Conservation (phyloP, 2,797 vertebrate genomes). For the Pseudomugil gertrudae region DNA sequence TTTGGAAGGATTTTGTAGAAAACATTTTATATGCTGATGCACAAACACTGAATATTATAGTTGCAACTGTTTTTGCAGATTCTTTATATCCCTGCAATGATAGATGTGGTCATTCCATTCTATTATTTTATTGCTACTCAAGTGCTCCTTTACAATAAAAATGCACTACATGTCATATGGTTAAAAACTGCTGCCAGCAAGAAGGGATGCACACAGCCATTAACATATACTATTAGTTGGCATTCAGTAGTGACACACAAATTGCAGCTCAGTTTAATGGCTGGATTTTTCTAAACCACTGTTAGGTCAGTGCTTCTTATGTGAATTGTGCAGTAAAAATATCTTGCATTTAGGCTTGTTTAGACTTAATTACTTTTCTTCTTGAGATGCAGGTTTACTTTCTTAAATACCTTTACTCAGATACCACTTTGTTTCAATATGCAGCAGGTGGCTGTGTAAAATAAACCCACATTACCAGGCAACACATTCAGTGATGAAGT, state of each 20-base stretch:
- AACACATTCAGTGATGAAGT: constrained; percentile 25
- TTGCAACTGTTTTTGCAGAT: constrained; percentile 33
- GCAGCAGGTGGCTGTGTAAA: constrained; percentile 2
- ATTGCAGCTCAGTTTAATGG: constrained; percentile 34
- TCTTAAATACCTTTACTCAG: constrained; percentile 11
- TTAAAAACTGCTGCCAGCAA: constrained; percentile 60
- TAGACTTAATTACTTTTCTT: constrained; percentile 24
- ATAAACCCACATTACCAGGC: constrained; percentile 1
- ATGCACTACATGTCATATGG: constrained; percentile 37
- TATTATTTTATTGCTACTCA: constrained; percentile 31
- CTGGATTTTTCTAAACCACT: constrained; percentile 14
- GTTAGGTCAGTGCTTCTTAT: neutral
- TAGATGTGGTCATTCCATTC: constrained; percentile 40
- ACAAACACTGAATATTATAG: constrained; percentile 19
- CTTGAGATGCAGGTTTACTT: constrained; percentile 4
- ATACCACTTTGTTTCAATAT: constrained; percentile 27
- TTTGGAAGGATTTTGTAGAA: constrained; percentile 42
- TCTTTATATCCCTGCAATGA: constrained; percentile 40
- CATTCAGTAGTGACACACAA: constrained; percentile 34
- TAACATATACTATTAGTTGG: constrained; percentile 61
- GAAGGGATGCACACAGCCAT: constrained; percentile 57
- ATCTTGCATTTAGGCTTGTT: constrained; percentile 35
- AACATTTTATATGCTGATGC: constrained; percentile 40
- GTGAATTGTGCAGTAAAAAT: constrained; percentile 19
- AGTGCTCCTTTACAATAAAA: constrained; percentile 37